Base-by-base conservation (phyloP, 1,140 invertebrate genomes). In the Drosophila fuyamai region DNA sequence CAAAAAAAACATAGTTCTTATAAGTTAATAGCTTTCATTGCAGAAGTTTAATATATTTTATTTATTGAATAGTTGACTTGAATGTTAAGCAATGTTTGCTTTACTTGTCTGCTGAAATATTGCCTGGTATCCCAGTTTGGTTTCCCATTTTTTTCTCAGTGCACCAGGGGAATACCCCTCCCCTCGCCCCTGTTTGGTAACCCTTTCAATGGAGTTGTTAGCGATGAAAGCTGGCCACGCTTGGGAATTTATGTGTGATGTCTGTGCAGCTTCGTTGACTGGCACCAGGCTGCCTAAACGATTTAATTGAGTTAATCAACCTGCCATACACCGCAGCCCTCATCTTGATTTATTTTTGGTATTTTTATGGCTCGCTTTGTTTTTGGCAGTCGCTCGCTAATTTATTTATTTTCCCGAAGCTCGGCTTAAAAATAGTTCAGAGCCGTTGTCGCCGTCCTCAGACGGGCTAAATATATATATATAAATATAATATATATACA, bases 291-390 rank as follows among this genome's bases (percentile, higher is more conserved):
- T 40, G 73, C 78, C 78, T 78, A 81, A 85, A 81, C 78, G 74
- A 48, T 86, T 86, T 85, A 85, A 85, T 86, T 85, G 59, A 85
- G 82, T 85, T 85, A 86, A 85, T 86, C 56, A 86, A 86, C 57
- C 66, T 60, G 58, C 36, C 73, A 14, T 58, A 48, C 51, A 70
- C 60, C 72, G 59, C 40, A 18, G 12, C 46, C 36, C 41, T 29
- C 48, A 14, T 44, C 46, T 58, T 65, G 36, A 58, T 74, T 55
- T 86, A 85, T 85, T 85, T 85, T 86, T 65, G 79, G 82, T 71
- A 81, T 79, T 76, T 79, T 79, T 66, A 71, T 43, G 44, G 70
- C 48, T 44, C 16, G 57, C 53, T 51, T 74, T 66, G 57, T 51
- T 67, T 76, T 85, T 85, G 71, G 57, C 82, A 81, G 68, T 38